Evolutionary conservation across 2,888 invertebrate species (phyloP).

Genomic region (Portevinia maculata): DNA sequence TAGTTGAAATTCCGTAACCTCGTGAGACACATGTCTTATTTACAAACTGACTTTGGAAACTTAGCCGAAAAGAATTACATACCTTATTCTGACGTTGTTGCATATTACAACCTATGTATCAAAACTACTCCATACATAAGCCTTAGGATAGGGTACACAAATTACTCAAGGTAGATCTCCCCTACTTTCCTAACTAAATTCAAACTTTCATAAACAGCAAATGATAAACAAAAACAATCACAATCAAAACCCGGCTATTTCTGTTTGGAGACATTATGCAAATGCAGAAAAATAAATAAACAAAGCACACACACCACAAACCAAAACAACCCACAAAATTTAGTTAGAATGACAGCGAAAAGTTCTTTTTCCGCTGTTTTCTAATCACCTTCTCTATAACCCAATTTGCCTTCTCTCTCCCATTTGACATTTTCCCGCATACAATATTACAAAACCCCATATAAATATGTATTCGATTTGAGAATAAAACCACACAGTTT

Average conservation of each 20-base stretch:
- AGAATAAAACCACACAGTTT: slow-evolving; percentile 39
- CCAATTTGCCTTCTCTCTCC: slow-evolving; percentile 44
- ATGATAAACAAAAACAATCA: slow-evolving; percentile 27
- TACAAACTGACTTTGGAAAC: no score
- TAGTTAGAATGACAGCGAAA: slow-evolving; percentile 41
- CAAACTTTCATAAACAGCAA: not conserved
- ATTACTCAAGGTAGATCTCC: no score
- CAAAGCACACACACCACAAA: slow-evolving; percentile 4
- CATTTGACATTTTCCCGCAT: slow-evolving; percentile 44
- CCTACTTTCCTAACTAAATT: no score
- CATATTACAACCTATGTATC: no score
- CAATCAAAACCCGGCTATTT: slow-evolving; percentile 27
- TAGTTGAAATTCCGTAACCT: no score
- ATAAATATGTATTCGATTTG: not conserved
- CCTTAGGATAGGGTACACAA: no score
- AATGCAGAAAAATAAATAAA: slow-evolving; percentile 10
- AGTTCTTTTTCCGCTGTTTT: not conserved
- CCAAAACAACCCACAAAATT: slow-evolving; percentile 10
- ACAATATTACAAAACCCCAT: slow-evolving; percentile 6
- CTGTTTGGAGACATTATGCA: slow-evolving; percentile 22
- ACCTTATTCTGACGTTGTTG: no score
- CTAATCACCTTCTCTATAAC: slow-evolving; percentile 36
- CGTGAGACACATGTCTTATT: no score
- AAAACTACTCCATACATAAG: no score
- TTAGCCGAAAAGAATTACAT: no score